These are phyloP conservation scores for Grapholita molesta DNA, from an alignment of 1,140 invertebrate species.

Conservation along the genomic window DNA sequence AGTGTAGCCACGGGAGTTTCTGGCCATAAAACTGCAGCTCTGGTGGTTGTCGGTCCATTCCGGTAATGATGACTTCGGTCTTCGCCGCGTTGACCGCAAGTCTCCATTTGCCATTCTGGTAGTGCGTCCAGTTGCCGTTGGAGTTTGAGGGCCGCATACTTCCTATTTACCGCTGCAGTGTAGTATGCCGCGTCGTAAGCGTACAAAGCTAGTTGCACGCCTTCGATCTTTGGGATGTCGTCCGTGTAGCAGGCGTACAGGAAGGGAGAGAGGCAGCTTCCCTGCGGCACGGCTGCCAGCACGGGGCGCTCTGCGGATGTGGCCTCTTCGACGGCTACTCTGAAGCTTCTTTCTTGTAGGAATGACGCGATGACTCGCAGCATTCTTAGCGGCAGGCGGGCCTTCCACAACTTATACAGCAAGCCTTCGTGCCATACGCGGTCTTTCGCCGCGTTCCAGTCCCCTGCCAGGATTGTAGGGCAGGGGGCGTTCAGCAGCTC, in stretches of 20 bases:
- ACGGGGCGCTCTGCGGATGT: neutral
- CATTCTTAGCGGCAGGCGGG: neutral
- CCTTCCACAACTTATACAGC: too few relatives aligned
- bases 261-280: neutral
- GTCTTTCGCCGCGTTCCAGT: too few relatives aligned
- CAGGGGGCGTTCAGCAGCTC: too few relatives aligned
- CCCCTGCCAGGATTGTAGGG: too few relatives aligned
- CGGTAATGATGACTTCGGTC: neutral
- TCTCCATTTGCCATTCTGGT: neutral
- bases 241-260: neutral
- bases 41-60: too few relatives aligned
- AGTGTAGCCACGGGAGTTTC: too few relatives aligned
- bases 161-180: neutral
- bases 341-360: neutral
- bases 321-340: neutral
- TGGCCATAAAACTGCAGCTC: too few relatives aligned
- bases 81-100: neutral
- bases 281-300: neutral
- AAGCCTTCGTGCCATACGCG: too few relatives aligned
- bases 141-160: neutral
- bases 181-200: constrained; percentile 1
- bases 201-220: neutral
- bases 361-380: neutral
- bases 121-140: neutral
- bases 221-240: neutral